Evolutionary conservation across 2,113 vertebrate species (phyloP), one percentile per base, ranked within the genome.

Genomic region (Lagopus muta): DNA sequence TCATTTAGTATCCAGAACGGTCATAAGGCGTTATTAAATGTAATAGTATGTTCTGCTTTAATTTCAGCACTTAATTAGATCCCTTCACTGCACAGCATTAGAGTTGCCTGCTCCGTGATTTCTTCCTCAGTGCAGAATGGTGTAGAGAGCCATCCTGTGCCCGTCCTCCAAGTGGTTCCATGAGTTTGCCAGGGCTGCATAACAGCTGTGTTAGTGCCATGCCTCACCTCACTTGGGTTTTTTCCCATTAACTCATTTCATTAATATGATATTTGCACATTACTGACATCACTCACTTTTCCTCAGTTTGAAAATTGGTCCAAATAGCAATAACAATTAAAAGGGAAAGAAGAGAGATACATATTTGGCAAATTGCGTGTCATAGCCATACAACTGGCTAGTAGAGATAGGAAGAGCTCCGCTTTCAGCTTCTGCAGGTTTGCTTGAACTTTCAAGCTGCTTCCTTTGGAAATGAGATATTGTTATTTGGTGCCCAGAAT

Each of bases 81-180:
- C 16, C 11, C 3, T 3, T 30, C 69, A 18, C 30, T 13, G 6
- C 0, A 8, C 24, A 27, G 28, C 3, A 0, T 11, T 71, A 43
- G 42, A 25, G 11, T 60, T 70, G 38, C 21, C 8, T 25, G 32
- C 43, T 34, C n/a, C 2, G 0, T 18, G 13, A 34, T 62, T 79
- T 69, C 16, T 70, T 62, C 7, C 12, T 85, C 3, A 4, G 0
- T 8, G 10, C 28, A 20, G 3, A 8, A 16, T 71, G 77, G 34
- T 10, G 3, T 50, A 19, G 15, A 42, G 75, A 50, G 50, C n/a
- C 70, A 1, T 71, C 11, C n/a, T 34, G 16, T 24, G 2, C 27
- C 14, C 8, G 3, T 70, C 17, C 17, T 76, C 42, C 5, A 10
- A 54, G 27, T 12, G 9, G 16, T 48, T 62, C 40, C 73, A 18